phyloP scores from a whole-genome alignment of 2,888 invertebrate genomes.

The Phrixothrix hirtus region DNA sequence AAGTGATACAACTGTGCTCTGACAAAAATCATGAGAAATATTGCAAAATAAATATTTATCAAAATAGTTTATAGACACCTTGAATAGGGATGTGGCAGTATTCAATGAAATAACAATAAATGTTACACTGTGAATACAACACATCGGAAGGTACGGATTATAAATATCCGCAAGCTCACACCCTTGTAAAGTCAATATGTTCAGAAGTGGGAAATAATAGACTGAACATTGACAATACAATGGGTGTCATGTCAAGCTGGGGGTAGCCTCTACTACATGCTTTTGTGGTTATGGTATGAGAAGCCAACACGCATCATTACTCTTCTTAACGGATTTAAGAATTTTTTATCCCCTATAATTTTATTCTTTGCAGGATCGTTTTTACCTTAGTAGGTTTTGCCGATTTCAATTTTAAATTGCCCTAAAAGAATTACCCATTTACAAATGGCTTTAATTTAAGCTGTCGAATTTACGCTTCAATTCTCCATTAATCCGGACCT shows the following conservation, averaged over 20 bases:
- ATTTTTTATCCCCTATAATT: not conserved
- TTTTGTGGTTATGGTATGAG: slow-evolving; percentile 29
- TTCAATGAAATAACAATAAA: not conserved
- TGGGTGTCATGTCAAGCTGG: slow-evolving; percentile 52
- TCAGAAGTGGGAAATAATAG: slow-evolving; percentile 54
- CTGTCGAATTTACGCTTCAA: no score
- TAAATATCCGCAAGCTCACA: slow-evolving; percentile 35
- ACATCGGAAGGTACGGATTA: slow-evolving; percentile 22
- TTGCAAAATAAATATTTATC: no score
- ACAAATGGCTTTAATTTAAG: no score
- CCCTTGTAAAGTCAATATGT: slow-evolving; percentile 54
- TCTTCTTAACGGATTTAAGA: slow-evolving; percentile 36
- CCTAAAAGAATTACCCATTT: not conserved
- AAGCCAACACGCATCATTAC: slow-evolving; percentile 35
- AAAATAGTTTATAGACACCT: no score
- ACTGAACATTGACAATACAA: slow-evolving; percentile 50
- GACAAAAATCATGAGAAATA: no score
- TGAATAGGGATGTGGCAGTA: no score
- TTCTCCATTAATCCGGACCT: slow-evolving; percentile 34
- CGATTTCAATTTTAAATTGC: not conserved
- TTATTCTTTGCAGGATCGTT: no score
- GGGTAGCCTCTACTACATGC: slow-evolving; percentile 32
- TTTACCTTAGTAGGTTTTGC: no score
- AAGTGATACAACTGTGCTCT: no score
- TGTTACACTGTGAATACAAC: slow-evolving; percentile 1